Conservation (phyloP, 2,888 invertebrate genomes). For the Marasmarcha lunaedactyla region DNA sequence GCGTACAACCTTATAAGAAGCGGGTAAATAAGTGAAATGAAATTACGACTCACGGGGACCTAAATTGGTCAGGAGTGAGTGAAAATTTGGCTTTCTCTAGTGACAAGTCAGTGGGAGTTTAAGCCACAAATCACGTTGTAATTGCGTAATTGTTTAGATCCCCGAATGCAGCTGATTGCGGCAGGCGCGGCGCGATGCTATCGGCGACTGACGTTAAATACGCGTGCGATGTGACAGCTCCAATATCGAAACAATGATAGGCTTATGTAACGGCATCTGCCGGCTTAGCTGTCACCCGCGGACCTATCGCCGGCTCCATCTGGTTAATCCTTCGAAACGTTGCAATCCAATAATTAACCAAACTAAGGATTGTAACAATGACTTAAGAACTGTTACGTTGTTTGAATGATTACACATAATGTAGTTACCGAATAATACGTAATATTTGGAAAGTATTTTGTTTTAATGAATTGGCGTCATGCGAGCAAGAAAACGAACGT, state of each 20-base stretch:
- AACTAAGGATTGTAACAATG: conserved; percentile 16
- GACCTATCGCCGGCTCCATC: background rate
- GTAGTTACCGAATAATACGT: conserved; percentile 58
- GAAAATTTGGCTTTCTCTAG: conserved; percentile 4
- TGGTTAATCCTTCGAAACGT: background rate
- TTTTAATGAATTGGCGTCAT: conserved; percentile 46
- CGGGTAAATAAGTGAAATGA: background rate
- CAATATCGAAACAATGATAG: conserved; percentile 65
- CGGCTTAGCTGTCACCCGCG: conserved; percentile 37
- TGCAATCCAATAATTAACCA: background rate
- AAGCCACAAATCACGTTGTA: conserved; percentile 22
- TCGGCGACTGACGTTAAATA: conserved; percentile 67
- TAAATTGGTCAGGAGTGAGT: background rate
- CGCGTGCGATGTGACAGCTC: conserved; percentile 56
- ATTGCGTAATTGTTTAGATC: conserved; percentile 49
- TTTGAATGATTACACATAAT: conserved; percentile 45
- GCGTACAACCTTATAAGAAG: too few relatives aligned
- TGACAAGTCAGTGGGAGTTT: conserved; percentile 17
- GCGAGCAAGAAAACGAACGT: conserved; percentile 63
- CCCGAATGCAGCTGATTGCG: conserved; percentile 47
- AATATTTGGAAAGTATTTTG: conserved; percentile 61
- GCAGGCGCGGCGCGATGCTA: conserved; percentile 43
- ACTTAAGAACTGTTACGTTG: conserved; percentile 24
- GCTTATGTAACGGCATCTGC: conserved; percentile 56
- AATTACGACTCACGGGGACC: background rate